A percentile compares a stretch with the other conserved stretches of the same genome.
These are phyloP conservation scores for Antigone vipio DNA, from an alignment of 2,113 vertebrate species.

Conservation along the genomic window DNA sequence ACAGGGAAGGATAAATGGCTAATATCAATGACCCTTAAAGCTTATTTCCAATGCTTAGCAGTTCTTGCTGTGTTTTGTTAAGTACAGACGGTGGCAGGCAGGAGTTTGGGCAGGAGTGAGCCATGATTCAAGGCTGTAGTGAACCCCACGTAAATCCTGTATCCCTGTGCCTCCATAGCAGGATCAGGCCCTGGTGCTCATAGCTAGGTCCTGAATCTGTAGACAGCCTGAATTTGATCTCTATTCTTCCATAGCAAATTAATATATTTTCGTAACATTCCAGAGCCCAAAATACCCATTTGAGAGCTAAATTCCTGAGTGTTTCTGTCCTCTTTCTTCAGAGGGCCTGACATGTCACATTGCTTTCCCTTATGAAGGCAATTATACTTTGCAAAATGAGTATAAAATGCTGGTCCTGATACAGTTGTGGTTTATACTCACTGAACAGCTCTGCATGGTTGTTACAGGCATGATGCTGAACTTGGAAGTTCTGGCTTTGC, in stretches of 20 bases:
- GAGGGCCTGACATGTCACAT: not conserved
- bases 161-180: not conserved
- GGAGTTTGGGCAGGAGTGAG: not conserved
- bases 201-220: not conserved
- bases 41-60: not conserved
- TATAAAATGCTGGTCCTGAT: not conserved
- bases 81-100: not conserved
- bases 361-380: not conserved
- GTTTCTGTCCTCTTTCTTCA: not conserved
- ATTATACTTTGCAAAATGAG: not conserved
- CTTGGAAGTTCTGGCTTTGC: not conserved
- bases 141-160: not conserved
- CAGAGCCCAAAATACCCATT: not conserved
- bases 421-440: not conserved
- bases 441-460: not conserved
- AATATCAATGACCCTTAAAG: conserved; percentile 17
- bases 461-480: not conserved
- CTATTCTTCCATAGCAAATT: not conserved
- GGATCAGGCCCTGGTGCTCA: not conserved
- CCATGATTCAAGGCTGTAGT: not conserved
- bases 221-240: not conserved
- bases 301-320: not conserved
- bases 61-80: not conserved
- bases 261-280: not conserved
- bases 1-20: not conserved